Evolutionary conservation across 2,888 invertebrate genomes (phyloP).

Genomic region (Amphimallon solstitiale): DNA sequence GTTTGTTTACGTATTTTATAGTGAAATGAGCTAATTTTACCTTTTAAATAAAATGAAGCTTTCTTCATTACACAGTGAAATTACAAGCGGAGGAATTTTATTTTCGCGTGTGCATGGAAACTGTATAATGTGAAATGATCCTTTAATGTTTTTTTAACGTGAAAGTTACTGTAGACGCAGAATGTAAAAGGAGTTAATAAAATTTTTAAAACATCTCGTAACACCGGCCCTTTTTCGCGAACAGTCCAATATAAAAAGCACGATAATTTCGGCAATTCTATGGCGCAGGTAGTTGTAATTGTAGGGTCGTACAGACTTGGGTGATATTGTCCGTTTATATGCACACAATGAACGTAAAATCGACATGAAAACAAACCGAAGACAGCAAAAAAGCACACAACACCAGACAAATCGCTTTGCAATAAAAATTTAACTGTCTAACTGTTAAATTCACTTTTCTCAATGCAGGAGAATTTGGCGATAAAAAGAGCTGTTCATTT

Average conservation of each 20-base stretch:
- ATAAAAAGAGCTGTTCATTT: not conserved
- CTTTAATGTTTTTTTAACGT: conserved; percentile 13
- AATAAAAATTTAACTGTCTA: conserved; percentile 2
- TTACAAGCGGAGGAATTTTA: not conserved
- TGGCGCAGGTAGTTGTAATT: conserved; percentile 7
- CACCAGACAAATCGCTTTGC: not conserved
- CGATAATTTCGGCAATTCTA: conserved; percentile 18
- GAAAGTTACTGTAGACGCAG: not conserved
- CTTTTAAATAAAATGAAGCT: too few relatives aligned
- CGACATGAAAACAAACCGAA: not conserved
- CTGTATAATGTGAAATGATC: not conserved
- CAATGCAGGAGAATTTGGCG: not conserved
- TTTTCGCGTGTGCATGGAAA: not conserved
- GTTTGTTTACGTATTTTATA: too few relatives aligned
- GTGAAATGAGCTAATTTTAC: too few relatives aligned
- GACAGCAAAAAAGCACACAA: not conserved
- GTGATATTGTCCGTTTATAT: conserved; percentile 1
- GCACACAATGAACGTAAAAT: not conserved
- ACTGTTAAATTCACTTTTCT: conserved; percentile 9
- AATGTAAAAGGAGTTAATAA: conserved; percentile 1
- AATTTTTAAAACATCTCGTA: conserved; percentile 6
- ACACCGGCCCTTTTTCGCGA: not conserved
- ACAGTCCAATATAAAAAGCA: conserved; percentile 6
- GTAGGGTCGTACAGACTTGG: not conserved
- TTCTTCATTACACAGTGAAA: not conserved